Base-by-base conservation (phyloP, 2,113 vertebrate genomes). In the Perca schrenkii region DNA sequence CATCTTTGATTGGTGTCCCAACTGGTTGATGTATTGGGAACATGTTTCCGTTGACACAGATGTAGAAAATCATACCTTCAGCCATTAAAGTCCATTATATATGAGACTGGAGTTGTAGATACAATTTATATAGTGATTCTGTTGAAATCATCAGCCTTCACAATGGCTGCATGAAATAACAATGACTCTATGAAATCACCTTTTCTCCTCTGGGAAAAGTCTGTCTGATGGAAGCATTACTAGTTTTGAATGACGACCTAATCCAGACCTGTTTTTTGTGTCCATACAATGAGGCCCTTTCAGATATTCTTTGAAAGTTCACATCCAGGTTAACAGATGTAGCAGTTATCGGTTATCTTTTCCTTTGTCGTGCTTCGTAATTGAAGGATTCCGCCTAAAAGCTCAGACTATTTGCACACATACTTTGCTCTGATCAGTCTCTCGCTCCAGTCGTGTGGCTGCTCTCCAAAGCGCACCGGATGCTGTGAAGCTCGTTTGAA, bases 401-500 rank as follows among this genome's bases (percentile, higher is more conserved):
- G 65, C 80, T 77, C 22, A 0, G 84, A 84, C 75, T 71, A 13
- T 80, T 90, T 79, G 58, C 79, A 82, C 64, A 49, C 83, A 85
- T 80, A 52, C 70, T 74, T 73, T 21, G 58, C 73, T 82, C 43
- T 79, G 74, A 89, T 89, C 80, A 43, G 82, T 34, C 64, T 76
- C 72, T 81, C n/a, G 3, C 75, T 82, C 53, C 43, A 64, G 74
- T 79, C 58, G 31, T 77, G 88, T 92, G 91, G 83, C 93, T 17
- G 77, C 73, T 53, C 71, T 94, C 91, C 93, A 95, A 82, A 88
- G 53, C 2, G 4, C 63, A 43, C 80, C 75, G 86, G 92, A 90
- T 89, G 86, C 85, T 81, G 74, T 28, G 84, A 86, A 80, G 83
- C 82, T 92, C 66, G 8, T 88, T 87, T 86, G 86, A 90, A 87